Evolutionary conservation across 2,797 vertebrate species (phyloP).

Genomic region (Eleutherodactylus coqui): DNA sequence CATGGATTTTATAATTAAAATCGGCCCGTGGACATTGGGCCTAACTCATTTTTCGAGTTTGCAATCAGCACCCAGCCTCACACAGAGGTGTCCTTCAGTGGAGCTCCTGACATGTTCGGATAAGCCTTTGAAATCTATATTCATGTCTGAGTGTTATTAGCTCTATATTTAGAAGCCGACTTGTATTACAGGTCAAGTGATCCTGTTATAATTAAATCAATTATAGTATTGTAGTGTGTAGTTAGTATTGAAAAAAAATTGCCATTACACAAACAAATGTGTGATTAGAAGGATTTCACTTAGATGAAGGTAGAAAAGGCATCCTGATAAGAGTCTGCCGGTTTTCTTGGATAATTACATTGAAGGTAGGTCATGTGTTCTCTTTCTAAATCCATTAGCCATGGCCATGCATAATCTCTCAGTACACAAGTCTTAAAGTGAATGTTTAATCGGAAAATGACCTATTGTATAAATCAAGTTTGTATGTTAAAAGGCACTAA

Average conservation of each 20-base stretch:
- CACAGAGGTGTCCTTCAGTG: not conserved
- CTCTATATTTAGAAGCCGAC: not conserved
- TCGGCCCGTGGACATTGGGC: no score
- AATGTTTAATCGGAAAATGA: no score
- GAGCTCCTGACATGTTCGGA: not conserved
- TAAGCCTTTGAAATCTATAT: slow-evolving; percentile 7
- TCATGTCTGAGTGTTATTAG: not conserved
- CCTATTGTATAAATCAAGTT: no score
- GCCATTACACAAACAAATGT: not conserved
- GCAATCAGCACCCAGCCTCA: not conserved
- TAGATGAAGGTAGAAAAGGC: not conserved
- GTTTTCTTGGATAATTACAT: not conserved
- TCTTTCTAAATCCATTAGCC: not conserved
- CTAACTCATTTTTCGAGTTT: not conserved
- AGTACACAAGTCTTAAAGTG: no score
- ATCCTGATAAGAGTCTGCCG: not conserved
- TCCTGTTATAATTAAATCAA: not conserved
- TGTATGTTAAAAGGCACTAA: no score
- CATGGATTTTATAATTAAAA: no score
- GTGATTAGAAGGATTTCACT: not conserved
- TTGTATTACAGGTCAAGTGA: slow-evolving; percentile 17
- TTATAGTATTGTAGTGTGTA: not conserved
- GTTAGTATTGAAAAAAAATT: not conserved
- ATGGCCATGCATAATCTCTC: no score
- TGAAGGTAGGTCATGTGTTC: not conserved